Evolutionary conservation across 1,140 invertebrate genomes (phyloP).

Genomic region (Triops longicaudatus): DNA sequence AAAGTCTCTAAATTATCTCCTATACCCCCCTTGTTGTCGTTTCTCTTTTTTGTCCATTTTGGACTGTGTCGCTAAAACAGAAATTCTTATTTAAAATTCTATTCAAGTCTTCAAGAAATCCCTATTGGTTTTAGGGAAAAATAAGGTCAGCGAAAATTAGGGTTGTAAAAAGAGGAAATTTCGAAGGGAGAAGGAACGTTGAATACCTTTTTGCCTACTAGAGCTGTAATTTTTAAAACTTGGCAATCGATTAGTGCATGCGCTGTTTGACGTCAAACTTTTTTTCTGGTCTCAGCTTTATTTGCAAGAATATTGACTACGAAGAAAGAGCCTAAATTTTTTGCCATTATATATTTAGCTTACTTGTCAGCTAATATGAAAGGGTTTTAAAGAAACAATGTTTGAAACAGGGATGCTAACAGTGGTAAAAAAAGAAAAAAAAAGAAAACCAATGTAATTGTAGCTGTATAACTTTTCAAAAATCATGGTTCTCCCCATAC

Average conservation of each 20-base stretch:
- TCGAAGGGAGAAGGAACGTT: neutral
- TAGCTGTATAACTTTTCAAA: constrained; percentile 14
- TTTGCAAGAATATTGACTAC: neutral
- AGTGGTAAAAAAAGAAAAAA: neutral
- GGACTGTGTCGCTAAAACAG: neutral
- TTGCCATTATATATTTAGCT: constrained; percentile 4
- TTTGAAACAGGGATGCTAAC: constrained; percentile 12
- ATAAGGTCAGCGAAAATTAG: neutral
- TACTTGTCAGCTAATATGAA: constrained; percentile 11
- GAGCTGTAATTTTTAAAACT: neutral
- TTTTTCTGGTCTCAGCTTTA: neutral
- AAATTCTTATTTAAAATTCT: constrained; percentile 2
- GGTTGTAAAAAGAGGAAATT: neutral
- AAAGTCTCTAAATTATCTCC: neutral
- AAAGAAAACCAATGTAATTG: neutral
- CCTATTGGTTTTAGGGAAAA: neutral
- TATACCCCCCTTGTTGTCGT: neutral
- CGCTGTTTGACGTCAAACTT: constrained; percentile 2
- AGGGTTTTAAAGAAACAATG: neutral
- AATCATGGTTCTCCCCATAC: constrained; percentile 9
- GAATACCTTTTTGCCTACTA: constrained; percentile 4
- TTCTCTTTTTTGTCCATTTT: neutral
- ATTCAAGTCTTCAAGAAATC: neutral
- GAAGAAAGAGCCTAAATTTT: neutral
- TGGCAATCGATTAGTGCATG: neutral